phyloP scores from a whole-genome alignment of 2,888 invertebrate species.

The Mesorhabditis spiculigera region DNA sequence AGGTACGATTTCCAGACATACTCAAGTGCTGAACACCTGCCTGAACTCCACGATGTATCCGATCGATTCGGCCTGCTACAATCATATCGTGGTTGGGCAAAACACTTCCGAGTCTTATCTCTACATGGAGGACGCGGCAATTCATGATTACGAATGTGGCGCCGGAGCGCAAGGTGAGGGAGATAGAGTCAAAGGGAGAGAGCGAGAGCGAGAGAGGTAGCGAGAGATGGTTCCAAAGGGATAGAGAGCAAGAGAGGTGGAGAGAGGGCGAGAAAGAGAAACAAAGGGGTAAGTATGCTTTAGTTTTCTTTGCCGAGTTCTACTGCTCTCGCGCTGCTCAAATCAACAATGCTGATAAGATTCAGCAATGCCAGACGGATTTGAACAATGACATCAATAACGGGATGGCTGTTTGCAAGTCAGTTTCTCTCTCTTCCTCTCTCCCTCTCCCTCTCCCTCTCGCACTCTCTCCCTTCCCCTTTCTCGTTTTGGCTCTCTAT shows the following conservation, averaged over 20 bases:
- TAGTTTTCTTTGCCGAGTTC: constrained; percentile 6
- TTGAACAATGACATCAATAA: neutral
- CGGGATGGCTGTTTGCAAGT: neutral
- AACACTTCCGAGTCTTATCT: neutral
- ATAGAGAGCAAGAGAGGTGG: too few species aligned
- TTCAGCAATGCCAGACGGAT: neutral
- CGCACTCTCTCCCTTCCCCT: too few species aligned
- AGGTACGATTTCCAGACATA: too few species aligned
- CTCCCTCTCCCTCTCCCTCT: neutral
- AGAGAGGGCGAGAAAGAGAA: too few species aligned
- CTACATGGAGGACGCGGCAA: neutral
- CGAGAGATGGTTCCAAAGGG: too few species aligned
- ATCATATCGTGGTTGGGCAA: neutral
- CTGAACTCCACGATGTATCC: neutral
- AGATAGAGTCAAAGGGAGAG: too few species aligned
- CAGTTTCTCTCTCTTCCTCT: neutral
- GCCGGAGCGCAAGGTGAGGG: neutral
- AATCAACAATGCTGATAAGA: neutral
- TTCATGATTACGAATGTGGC: constrained; percentile 4
- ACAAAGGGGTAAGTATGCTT: too few species aligned
- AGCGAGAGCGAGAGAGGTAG: too few species aligned
- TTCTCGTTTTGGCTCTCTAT: neutral
- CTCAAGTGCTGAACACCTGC: neutral
- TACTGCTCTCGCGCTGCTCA: neutral
- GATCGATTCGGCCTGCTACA: constrained; percentile 1